Evolutionary conservation across 2,888 invertebrate genomes (phyloP).

Genomic region (Ctenicera cuprea): DNA sequence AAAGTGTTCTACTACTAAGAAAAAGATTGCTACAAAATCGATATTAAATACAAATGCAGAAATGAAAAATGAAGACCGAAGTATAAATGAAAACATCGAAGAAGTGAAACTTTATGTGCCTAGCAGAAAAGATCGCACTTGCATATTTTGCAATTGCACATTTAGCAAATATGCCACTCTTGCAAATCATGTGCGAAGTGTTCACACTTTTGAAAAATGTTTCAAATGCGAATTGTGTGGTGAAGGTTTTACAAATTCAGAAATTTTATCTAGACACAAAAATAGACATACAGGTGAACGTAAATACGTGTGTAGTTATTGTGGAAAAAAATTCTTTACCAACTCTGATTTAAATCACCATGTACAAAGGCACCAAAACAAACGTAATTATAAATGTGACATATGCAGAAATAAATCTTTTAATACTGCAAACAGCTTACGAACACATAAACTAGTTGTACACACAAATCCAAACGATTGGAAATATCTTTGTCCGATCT

Average conservation of each 20-base stretch:
- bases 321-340: conserved; percentile 24
- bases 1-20: too few species aligned
- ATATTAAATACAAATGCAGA: too few species aligned
- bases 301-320: conserved; percentile 26
- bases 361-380: conserved; percentile 13
- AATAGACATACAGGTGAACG: conserved; percentile 30
- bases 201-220: conserved; percentile 23
- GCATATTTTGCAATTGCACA: conserved; percentile 1
- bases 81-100: neutral
- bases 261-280: conserved; percentile 20
- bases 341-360: conserved; percentile 28
- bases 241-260: conserved; percentile 21
- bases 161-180: conserved; percentile 20
- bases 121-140: conserved; percentile 8
- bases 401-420: conserved; percentile 19
- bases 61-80: too few species aligned
- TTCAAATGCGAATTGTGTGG: conserved; percentile 24
- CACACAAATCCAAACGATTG: conserved; percentile 23
- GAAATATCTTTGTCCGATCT: conserved; percentile 27
- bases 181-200: conserved; percentile 7
- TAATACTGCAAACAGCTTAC: conserved; percentile 16
- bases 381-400: conserved; percentile 26
- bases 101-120: neutral
- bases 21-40: too few species aligned
- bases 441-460: conserved; percentile 5